Conservation (phyloP, 2,113 vertebrate species). For the Cyanistes caeruleus region DNA sequence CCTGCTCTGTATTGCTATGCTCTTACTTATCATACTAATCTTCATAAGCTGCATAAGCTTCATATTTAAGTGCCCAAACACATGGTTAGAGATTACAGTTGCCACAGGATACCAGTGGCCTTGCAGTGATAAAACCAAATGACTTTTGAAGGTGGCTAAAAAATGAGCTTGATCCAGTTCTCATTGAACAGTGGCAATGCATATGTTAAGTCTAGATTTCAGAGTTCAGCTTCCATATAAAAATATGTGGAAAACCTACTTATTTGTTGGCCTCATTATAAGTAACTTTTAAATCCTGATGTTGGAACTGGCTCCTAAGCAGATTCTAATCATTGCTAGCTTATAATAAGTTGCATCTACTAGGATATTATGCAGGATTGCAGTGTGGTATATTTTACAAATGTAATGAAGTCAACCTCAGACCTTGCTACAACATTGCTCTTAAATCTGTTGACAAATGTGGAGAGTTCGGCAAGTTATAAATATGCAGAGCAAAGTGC, state of each 20-base stretch:
- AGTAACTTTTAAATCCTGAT: background rate
- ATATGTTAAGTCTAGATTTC: background rate
- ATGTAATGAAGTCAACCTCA: background rate
- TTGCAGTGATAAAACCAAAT: background rate
- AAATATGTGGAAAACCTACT: background rate
- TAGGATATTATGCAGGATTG: background rate
- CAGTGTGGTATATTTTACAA: background rate
- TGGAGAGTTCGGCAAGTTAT: background rate
- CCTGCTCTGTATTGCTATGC: background rate
- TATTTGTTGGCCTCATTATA: background rate
- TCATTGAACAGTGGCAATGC: fast-evolving
- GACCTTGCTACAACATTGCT: background rate
- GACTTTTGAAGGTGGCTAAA: background rate
- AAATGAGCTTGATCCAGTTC: background rate
- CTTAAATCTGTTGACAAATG: background rate
- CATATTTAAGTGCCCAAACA: background rate
- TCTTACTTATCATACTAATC: background rate
- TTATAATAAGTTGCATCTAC: background rate
- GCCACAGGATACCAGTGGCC: background rate
- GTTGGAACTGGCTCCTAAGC: background rate
- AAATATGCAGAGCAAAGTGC: background rate
- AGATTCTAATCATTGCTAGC: background rate
- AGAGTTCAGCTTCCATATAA: background rate
- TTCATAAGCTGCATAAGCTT: background rate
- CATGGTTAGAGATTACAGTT: background rate